Evolutionary conservation across 64 coral and sea anemone species (phyloP), one percentile per base, ranked within the genome.

Genomic region (Exaiptasia diaphana): DNA sequence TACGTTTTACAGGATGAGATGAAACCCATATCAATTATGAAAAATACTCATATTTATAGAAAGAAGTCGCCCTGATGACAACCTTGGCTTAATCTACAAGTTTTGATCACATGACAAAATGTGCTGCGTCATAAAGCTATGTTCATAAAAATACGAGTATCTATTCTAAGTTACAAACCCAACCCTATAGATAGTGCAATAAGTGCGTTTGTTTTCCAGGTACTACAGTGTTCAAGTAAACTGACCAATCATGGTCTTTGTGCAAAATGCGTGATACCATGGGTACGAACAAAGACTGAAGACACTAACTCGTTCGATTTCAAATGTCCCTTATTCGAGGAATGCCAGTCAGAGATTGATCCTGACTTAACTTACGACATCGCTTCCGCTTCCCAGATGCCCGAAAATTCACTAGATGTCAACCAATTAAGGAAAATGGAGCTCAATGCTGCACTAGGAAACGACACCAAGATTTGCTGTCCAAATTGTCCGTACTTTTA

Each of bases 121-220:
- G n/a, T n/a, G n/a, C n/a, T n/a, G n/a, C n/a, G n/a, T n/a, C n/a
- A n/a, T n/a, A n/a, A n/a, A n/a, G n/a, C n/a, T n/a, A n/a, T n/a
- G n/a, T n/a, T n/a, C n/a, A n/a, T n/a, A n/a, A n/a, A n/a, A n/a
- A n/a, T n/a, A n/a, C n/a, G n/a, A n/a, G n/a, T n/a, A n/a, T n/a
- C n/a, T n/a, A n/a, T n/a, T n/a, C n/a, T n/a, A n/a, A n/a, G n/a
- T n/a, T n/a, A n/a, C n/a, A n/a, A n/a, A n/a, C n/a, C n/a, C n/a
- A n/a, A n/a, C n/a, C n/a, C n/a, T n/a, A n/a, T n/a, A n/a, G n/a
- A n/a, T n/a, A n/a, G n/a, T n/a, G n/a, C n/a, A n/a, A n/a, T n/a
- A n/a, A n/a, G n/a, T n/a, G n/a, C n/a, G n/a, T n/a, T 35, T 30
- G 55, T 87, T 52, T 23, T 54, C 23, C n/a, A 87, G 84, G 53